Percentiles rank a stretch among this genome's conserved stretches.
These are phyloP conservation scores for Polydrusus tereticollis DNA, from an alignment of 2,888 invertebrate species.

Conservation along the genomic window DNA sequence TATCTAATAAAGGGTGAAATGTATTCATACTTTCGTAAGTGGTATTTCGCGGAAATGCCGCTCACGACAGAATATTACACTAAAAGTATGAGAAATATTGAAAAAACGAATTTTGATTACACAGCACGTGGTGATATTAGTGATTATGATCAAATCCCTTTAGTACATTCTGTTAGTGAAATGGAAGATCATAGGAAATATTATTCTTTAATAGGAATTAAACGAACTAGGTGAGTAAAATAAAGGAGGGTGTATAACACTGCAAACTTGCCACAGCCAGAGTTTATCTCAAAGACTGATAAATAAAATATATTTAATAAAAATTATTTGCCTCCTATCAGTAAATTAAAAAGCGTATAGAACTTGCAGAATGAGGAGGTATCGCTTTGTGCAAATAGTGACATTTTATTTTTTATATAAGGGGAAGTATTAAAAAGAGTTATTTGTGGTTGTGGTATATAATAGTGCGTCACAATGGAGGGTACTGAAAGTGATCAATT, in stretches of 20 bases:
- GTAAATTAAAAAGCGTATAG: not conserved
- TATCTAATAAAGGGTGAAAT: no score
- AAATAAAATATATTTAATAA: no score
- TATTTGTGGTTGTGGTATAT: not conserved
- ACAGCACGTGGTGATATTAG: not conserved
- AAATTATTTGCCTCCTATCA: not conserved
- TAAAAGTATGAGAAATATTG: not conserved
- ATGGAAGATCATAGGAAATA: not conserved
- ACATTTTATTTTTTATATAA: no score
- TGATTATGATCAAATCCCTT: not conserved
- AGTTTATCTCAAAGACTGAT: no score
- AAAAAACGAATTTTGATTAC: not conserved
- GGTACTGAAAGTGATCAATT: not conserved
- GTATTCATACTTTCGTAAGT: no score
- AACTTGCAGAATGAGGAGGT: not conserved
- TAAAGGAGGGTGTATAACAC: no score
- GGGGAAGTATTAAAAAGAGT: not conserved
- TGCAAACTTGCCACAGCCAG: no score
- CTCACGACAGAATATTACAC: not conserved
- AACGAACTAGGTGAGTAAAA: constrained; percentile 9
- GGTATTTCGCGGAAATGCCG: not conserved
- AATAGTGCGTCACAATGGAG: not conserved
- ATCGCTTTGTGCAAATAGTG: not conserved
- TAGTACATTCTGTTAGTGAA: not conserved
- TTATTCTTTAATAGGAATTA: constrained; percentile 17